phyloP scores from a whole-genome alignment of 2,113 vertebrate genomes.

The Megaptera novaeangliae region DNA sequence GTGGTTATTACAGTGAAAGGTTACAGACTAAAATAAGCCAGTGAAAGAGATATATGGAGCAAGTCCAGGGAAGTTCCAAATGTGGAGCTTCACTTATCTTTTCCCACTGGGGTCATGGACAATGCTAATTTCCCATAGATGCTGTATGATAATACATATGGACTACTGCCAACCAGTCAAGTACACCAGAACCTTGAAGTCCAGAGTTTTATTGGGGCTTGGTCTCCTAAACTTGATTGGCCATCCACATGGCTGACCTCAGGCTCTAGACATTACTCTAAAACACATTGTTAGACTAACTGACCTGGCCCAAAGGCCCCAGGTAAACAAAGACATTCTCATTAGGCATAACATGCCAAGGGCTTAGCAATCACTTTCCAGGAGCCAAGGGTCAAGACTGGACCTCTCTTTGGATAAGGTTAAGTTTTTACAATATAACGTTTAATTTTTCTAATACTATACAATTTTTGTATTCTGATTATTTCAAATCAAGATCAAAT shows the following conservation, averaged over 20 bases:
- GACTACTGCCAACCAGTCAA: not conserved
- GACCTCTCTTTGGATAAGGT: not conserved
- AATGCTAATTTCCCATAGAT: not conserved
- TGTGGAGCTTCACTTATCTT: not conserved
- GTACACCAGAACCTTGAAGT: not conserved
- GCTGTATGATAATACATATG: not conserved
- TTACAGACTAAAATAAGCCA: not conserved
- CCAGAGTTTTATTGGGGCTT: not conserved
- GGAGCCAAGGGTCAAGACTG: not conserved
- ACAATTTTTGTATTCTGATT: not conserved
- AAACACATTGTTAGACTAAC: not conserved
- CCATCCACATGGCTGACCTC: not conserved
- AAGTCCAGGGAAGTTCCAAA: not conserved
- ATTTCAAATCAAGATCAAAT: not conserved
- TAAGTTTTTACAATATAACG: not conserved
- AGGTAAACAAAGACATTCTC: not conserved
- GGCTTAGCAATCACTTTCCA: not conserved
- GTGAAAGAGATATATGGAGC: not conserved
- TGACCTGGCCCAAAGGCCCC: not conserved
- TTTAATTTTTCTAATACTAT: not conserved
- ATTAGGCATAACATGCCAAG: not conserved
- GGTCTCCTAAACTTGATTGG: not conserved
- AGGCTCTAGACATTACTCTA: not conserved
- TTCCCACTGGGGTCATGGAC: not conserved
- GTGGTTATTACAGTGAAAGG: not conserved